Evolutionary conservation across 1,140 invertebrate genomes (phyloP).

Genomic region (Lepidurus apus): DNA sequence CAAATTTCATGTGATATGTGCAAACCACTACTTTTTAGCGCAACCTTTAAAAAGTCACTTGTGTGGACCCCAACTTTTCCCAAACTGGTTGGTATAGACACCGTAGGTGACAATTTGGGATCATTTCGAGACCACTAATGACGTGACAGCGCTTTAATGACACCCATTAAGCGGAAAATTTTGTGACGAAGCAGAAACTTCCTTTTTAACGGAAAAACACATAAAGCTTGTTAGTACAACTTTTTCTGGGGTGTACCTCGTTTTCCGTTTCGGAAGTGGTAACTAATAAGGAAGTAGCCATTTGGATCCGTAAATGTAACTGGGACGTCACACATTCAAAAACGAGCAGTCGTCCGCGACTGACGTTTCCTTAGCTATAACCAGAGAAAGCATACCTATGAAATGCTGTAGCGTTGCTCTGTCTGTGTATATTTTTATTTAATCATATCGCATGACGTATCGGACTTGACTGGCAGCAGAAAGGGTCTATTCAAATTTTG

Average conservation of each 20-base stretch:
- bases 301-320: background rate
- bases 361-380: background rate
- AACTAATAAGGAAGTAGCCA: conserved; percentile 13
- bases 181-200: background rate
- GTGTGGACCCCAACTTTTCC: background rate
- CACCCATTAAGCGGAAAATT: background rate
- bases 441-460: conserved; percentile 6
- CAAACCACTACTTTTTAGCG: background rate
- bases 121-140: background rate
- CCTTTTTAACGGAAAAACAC: background rate
- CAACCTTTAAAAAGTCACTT: background rate
- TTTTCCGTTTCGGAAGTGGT: conserved; percentile 18
- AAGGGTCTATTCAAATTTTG: background rate
- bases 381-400: background rate
- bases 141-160: background rate
- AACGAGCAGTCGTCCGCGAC: background rate
- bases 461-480: background rate
- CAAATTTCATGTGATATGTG: background rate
- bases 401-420: background rate
- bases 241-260: background rate
- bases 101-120: background rate
- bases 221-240: background rate
- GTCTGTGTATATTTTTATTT: background rate
- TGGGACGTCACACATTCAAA: background rate
- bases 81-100: background rate